Percentiles rank a stretch among this genome's conserved stretches.
Evolutionary conservation across 2,888 invertebrate genomes (phyloP).

Genomic region (Mesoligia furuncula): DNA sequence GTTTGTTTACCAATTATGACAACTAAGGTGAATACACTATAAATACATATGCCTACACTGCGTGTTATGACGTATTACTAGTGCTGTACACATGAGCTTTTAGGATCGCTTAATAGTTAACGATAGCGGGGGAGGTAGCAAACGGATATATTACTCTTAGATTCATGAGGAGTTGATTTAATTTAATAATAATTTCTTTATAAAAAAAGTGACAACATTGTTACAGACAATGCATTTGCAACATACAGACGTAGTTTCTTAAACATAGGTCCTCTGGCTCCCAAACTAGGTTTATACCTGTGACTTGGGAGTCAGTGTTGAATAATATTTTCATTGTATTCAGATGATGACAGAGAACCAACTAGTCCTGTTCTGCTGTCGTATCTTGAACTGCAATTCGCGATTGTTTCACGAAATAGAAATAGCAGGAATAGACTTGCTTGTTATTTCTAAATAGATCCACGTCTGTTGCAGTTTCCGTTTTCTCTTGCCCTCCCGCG

Average conservation of each 20-base stretch:
- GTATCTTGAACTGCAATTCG: background rate
- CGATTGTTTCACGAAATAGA: background rate
- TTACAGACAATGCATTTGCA: background rate
- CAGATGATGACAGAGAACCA: background rate
- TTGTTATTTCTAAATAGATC: background rate
- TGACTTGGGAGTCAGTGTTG: too few species aligned
- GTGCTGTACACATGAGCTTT: conserved; percentile 43
- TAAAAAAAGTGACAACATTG: background rate
- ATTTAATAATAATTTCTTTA: background rate
- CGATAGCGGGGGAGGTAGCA: background rate
- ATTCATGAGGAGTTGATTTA: background rate
- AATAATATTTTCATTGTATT: background rate
- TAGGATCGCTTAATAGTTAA: conserved; percentile 12
- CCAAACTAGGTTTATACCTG: background rate
- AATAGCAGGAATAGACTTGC: background rate
- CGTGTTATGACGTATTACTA: conserved; percentile 60
- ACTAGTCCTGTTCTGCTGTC: background rate
- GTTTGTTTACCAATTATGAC: conserved; percentile 47
- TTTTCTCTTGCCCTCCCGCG: background rate
- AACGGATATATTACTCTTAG: background rate
- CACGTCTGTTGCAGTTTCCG: background rate
- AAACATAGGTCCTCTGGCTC: background rate
- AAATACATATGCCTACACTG: conserved; percentile 30
- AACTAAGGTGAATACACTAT: conserved; percentile 14
- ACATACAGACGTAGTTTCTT: background rate